Conservation (phyloP, 2,888 invertebrate genomes). For the Archaeoteleia sp. region DNA sequence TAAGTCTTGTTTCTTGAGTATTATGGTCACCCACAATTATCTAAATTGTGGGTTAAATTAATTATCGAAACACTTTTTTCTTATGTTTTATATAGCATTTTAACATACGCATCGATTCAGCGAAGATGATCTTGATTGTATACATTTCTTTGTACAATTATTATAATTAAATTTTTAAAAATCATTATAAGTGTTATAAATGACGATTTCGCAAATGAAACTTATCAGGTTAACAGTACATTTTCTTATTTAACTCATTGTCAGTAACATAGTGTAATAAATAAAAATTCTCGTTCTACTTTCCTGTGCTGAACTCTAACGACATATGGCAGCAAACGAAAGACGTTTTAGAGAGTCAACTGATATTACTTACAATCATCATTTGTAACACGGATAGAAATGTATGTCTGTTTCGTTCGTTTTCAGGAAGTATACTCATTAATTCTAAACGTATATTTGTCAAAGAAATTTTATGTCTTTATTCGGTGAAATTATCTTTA, state of each 20-base stretch:
- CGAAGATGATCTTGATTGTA: background rate
- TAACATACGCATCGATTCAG: no score
- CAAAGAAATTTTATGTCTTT: constrained; percentile 15
- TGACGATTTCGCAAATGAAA: constrained; percentile 25
- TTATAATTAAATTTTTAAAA: background rate
- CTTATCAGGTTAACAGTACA: constrained; percentile 45
- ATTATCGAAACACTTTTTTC: no score
- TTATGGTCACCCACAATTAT: no score
- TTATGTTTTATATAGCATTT: no score
- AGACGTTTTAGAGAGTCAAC: constrained; percentile 34
- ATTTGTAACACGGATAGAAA: constrained; percentile 22
- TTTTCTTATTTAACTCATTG: constrained; percentile 47
- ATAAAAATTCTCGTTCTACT: constrained; percentile 45
- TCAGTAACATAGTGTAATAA: constrained; percentile 43
- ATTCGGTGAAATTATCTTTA: constrained; percentile 12
- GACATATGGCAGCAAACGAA: constrained; percentile 39
- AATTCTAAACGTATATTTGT: constrained; percentile 20
- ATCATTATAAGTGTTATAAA: background rate
- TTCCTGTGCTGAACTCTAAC: constrained; percentile 31
- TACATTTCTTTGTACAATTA: no score
- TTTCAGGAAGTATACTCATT: constrained; percentile 27
- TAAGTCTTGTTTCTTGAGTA: no score
- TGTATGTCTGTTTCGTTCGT: constrained; percentile 27
- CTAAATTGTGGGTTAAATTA: no score
- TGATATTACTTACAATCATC: constrained; percentile 25